Conservation (phyloP, 2,797 vertebrate genomes). For the Manis crassicaudata region DNA sequence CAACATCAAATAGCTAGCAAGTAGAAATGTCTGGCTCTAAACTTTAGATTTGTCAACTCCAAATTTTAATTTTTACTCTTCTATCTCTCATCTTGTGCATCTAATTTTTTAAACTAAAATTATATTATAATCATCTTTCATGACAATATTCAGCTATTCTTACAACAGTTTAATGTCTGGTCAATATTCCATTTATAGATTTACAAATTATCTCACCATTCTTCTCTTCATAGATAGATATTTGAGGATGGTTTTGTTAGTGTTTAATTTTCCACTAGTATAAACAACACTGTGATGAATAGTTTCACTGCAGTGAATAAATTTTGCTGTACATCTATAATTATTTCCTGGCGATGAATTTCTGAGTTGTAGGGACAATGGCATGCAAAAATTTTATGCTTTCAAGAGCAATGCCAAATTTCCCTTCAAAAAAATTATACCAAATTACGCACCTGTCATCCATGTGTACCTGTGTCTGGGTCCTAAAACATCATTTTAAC, state of each 20-base stretch:
- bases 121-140: neutral
- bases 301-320: neutral
- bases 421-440: neutral
- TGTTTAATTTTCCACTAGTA: neutral
- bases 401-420: constrained; percentile 19
- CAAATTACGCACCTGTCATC: neutral
- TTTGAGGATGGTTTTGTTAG: neutral
- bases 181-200: neutral
- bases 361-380: neutral
- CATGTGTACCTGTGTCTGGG: neutral
- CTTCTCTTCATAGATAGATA: neutral
- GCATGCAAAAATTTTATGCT: neutral
- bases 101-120: constrained; percentile 11
- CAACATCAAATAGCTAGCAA: neutral
- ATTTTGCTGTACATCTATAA: neutral
- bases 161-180: neutral
- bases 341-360: constrained; percentile 13
- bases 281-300: neutral
- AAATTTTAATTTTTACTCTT: neutral
- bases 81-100: neutral
- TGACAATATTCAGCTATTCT: neutral
- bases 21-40: neutral
- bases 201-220: neutral
- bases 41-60: neutral
- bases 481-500: constrained; percentile 11